phyloP scores from a whole-genome alignment of 2,113 vertebrate genomes.

The Trogon melanurus region DNA sequence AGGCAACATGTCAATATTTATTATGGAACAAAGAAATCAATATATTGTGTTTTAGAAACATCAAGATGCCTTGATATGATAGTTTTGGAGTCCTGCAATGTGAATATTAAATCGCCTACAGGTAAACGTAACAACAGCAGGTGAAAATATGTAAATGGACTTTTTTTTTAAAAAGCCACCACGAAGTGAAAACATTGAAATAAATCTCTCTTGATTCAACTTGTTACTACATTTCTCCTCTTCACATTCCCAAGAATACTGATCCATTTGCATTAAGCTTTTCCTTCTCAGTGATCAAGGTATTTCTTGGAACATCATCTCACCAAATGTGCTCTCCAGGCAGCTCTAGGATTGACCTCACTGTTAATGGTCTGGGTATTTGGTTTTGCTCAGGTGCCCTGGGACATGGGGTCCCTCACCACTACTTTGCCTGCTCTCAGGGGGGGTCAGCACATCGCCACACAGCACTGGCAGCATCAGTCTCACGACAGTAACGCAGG shows the following conservation, averaged over 20 bases:
- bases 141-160: background rate
- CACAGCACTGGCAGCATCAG: background rate
- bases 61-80: background rate
- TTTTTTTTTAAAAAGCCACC: background rate
- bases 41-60: background rate
- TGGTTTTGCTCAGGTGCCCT: background rate
- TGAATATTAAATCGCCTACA: background rate
- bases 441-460: background rate
- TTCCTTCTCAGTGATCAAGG: background rate
- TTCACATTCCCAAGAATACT: background rate
- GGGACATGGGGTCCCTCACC: too few relatives aligned
- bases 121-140: background rate
- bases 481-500: background rate
- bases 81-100: background rate
- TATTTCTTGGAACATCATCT: background rate
- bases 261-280: background rate
- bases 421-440: too few relatives aligned
- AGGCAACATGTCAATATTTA: background rate
- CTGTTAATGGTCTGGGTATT: background rate
- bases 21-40: background rate
- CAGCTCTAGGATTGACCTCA: background rate
- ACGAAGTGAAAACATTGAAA: background rate
- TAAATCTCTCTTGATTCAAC: background rate
- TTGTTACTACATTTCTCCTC: background rate
- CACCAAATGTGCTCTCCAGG: background rate